These are phyloP conservation scores for Arbacia lixula DNA, from an alignment of 53 echinoderm and acorn worm species.

Conservation along the genomic window DNA sequence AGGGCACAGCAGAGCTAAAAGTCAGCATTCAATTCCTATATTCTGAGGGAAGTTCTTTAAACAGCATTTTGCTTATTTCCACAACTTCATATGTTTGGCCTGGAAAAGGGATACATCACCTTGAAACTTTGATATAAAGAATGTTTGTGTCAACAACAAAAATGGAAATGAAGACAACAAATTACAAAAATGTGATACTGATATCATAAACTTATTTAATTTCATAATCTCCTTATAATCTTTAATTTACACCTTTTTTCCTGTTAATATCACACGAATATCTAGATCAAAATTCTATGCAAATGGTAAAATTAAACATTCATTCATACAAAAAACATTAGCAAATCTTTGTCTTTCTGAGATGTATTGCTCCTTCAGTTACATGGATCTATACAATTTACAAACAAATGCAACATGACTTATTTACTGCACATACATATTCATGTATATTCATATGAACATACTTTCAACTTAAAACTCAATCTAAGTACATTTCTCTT, in stretches of 20 bases:
- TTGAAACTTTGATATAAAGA: background rate
- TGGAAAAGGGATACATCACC: no score
- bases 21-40: no score
- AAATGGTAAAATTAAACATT: constrained; percentile 24
- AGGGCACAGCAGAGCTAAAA: no score
- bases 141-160: background rate
- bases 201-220: constrained; percentile 26
- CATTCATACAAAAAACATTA: background rate
- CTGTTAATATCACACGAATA: constrained; percentile 15
- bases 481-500: no score
- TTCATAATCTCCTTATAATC: constrained; percentile 36
- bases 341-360: constrained; percentile 12
- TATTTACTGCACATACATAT: no score
- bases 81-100: no score
- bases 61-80: no score
- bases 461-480: no score
- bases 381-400: no score
- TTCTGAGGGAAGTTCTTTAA: no score
- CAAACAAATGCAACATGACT: no score
- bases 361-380: constrained; percentile 32
- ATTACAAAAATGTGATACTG: background rate
- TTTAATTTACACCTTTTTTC: constrained; percentile 20
- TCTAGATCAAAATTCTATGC: constrained; percentile 15
- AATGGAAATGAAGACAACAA: background rate
- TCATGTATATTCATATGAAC: no score